These are phyloP conservation scores for Linhomoeus sp. DNA, from an alignment of 2,888 invertebrate species.

Conservation along the genomic window DNA sequence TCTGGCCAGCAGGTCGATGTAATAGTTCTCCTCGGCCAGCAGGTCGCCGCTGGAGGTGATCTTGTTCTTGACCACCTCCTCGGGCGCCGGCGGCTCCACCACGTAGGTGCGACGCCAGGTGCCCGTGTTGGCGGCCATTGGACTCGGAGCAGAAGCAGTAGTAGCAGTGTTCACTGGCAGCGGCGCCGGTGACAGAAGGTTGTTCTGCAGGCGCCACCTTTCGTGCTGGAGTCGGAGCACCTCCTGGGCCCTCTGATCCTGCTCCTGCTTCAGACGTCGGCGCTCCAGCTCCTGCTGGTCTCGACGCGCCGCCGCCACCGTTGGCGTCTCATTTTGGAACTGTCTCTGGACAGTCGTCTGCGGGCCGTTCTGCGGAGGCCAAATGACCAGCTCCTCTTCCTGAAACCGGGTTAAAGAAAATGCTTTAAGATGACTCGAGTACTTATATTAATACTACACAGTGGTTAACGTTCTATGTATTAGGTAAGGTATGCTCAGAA, in stretches of 20 bases:
- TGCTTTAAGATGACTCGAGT: too few relatives aligned
- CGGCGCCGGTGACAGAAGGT: too few relatives aligned
- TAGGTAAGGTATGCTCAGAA: too few relatives aligned
- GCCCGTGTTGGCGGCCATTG: background rate
- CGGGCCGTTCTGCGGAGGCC: too few relatives aligned
- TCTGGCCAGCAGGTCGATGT: conserved; percentile 20
- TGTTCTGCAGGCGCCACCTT: conserved; percentile 9
- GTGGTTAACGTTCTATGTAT: too few relatives aligned
- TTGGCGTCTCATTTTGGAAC: too few relatives aligned
- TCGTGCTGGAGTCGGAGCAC: background rate
- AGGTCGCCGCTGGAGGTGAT: conserved; percentile 23
- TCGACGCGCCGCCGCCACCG: background rate
- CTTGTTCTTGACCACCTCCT: conserved; percentile 15
- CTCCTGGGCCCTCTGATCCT: conserved; percentile 4
- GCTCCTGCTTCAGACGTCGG: background rate
- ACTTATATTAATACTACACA: too few relatives aligned
- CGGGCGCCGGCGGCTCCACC: conserved; percentile 13
- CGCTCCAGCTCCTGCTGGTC: background rate
- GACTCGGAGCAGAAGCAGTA: background rate
- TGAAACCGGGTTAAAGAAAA: too few relatives aligned
- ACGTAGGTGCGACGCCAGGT: conserved; percentile 19
- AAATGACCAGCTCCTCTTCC: too few relatives aligned
- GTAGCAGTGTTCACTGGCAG: too few relatives aligned
- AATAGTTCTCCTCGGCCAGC: conserved; percentile 18
- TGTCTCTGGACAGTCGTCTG: too few relatives aligned